Conservation (phyloP, 2,797 vertebrate genomes). For the Phalanger gymnotis region DNA sequence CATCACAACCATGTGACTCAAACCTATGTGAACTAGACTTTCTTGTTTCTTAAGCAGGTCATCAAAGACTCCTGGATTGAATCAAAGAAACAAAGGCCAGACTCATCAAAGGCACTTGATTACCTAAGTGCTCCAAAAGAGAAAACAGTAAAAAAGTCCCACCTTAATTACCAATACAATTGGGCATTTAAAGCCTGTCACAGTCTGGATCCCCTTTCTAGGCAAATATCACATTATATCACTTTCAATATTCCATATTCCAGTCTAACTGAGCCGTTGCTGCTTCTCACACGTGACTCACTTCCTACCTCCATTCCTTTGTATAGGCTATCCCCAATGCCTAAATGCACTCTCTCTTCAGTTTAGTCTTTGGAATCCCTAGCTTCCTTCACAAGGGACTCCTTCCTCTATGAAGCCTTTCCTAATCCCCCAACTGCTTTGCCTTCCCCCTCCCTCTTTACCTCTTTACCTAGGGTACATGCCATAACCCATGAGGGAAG, state of each 20-base stretch:
- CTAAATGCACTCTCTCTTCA: no score
- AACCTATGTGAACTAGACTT: no score
- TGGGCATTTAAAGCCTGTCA: neutral
- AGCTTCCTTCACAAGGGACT: neutral
- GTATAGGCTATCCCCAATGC: neutral
- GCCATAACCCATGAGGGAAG: neutral
- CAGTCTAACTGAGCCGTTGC: neutral
- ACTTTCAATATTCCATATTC: neutral
- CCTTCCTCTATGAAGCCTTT: neutral
- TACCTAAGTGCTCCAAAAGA: no score
- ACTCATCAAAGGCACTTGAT: no score
- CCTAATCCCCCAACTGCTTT: neutral
- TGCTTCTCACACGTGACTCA: neutral
- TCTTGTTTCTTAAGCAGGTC: no score
- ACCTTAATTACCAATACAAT: no score
- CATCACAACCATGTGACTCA: no score
- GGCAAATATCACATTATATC: neutral
- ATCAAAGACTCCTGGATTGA: no score
- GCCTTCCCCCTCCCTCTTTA: neutral
- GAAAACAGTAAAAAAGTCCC: no score
- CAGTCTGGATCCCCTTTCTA: neutral
- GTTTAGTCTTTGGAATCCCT: no score
- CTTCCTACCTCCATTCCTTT: neutral
- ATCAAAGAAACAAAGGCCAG: no score
- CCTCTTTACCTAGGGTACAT: neutral